Evolutionary conservation across 2,113 vertebrate species (phyloP).

Genomic region (Collichthys lucidus): DNA sequence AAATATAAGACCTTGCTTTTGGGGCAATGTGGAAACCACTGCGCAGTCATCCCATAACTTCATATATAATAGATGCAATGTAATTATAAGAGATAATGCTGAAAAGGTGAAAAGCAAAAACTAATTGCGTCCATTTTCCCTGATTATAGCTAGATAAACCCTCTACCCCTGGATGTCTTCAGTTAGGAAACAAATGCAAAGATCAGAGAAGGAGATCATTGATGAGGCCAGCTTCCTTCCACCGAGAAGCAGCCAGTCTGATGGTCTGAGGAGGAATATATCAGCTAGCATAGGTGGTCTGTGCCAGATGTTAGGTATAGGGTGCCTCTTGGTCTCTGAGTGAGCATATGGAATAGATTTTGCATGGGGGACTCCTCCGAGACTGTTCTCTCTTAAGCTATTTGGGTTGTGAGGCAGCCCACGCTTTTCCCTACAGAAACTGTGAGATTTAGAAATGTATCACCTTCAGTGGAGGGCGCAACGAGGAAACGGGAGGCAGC

Average conservation of each 20-base stretch:
- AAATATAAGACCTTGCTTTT: slow-evolving; percentile 1
- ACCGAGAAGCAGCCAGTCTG: slow-evolving; percentile 39
- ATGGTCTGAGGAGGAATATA: slow-evolving; percentile 60
- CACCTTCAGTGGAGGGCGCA: slow-evolving; percentile 50
- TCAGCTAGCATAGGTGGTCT: slow-evolving; percentile 76
- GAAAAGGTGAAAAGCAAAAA: not conserved
- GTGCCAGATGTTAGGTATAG: slow-evolving; percentile 73
- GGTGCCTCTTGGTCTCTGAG: slow-evolving; percentile 62
- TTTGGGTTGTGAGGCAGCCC: slow-evolving; percentile 47
- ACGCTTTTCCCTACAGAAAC: slow-evolving; percentile 36
- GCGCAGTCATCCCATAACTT: not conserved
- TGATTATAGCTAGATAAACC: slow-evolving; percentile 18
- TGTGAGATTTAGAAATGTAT: slow-evolving; percentile 55
- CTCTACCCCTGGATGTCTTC: not conserved
- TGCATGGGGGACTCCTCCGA: slow-evolving; percentile 54
- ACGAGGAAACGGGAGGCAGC: slow-evolving; percentile 9
- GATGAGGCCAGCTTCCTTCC: slow-evolving; percentile 35
- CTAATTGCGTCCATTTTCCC: not conserved
- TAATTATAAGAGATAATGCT: not conserved
- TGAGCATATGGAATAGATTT: slow-evolving; percentile 79
- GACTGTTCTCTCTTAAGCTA: slow-evolving; percentile 58
- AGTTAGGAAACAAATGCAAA: slow-evolving; percentile 2
- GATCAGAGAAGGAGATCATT: slow-evolving; percentile 9
- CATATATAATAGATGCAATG: not conserved
- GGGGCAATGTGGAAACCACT: not conserved